Conservation (phyloP, 1,140 invertebrate species). For the Drosophila gunungcola region DNA sequence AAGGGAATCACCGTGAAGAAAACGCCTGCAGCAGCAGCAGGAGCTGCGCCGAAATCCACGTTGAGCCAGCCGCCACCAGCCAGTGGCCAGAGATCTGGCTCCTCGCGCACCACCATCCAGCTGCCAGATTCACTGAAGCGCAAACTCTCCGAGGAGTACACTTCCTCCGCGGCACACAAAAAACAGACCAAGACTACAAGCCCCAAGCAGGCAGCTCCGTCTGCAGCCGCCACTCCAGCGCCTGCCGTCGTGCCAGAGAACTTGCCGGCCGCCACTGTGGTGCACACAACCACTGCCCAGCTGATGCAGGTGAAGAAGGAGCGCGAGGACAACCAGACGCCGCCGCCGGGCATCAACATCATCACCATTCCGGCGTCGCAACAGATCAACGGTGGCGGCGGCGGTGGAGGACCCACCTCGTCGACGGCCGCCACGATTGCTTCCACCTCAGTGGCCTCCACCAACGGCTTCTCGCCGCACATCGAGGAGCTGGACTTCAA, state of each 20-base stretch:
- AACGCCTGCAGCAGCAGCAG: conserved; percentile 31
- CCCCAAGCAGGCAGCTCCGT: conserved; percentile 34
- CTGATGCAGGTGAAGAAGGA: conserved; percentile 72
- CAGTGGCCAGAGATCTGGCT: conserved; percentile 15
- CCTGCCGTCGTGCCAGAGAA: conserved; percentile 2
- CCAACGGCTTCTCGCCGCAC: conserved; percentile 78
- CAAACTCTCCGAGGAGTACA: conserved; percentile 70
- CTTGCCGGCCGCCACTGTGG: conserved; percentile 31
- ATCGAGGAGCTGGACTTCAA: conserved; percentile 78
- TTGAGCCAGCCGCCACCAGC: neutral
- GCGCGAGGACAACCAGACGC: conserved; percentile 60
- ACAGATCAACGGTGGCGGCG: conserved; percentile 59
- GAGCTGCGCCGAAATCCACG: conserved; percentile 21
- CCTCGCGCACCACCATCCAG: conserved; percentile 69
- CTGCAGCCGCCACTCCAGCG: neutral
- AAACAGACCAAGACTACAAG: conserved; percentile 51
- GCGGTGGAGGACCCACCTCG: conserved; percentile 56
- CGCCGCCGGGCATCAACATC: conserved; percentile 75
- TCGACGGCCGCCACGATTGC: conserved; percentile 73
- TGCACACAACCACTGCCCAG: conserved; percentile 70
- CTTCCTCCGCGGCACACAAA: conserved; percentile 25
- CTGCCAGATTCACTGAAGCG: conserved; percentile 77
- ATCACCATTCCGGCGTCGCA: conserved; percentile 79
- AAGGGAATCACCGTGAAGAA: conserved; percentile 81
- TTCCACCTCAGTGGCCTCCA: conserved; percentile 73